phyloP scores from a whole-genome alignment of 2,113 vertebrate species.

The Microcebus jonahi region DNA sequence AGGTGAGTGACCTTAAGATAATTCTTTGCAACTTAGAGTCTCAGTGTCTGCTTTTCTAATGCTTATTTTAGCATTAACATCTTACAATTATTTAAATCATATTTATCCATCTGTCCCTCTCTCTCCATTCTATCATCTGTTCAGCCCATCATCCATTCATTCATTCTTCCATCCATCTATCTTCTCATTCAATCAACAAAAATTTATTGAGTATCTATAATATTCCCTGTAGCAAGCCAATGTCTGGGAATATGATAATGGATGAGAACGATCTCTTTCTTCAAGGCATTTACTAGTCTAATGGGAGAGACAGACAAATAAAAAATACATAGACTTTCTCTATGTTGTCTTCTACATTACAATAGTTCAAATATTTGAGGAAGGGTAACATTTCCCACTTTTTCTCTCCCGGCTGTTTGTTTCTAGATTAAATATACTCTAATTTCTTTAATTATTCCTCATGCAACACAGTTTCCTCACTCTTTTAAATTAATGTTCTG shows the following conservation, averaged over 20 bases:
- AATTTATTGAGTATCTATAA: slow-evolving; percentile 5
- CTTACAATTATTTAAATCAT: slow-evolving; percentile 6
- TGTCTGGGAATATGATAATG: slow-evolving; percentile 42
- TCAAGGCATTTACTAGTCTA: slow-evolving; percentile 22
- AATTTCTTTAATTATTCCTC: slow-evolving; percentile 20
- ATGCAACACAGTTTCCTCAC: background rate
- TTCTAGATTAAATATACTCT: slow-evolving; percentile 45
- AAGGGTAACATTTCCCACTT: slow-evolving; percentile 9
- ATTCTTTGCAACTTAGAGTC: background rate
- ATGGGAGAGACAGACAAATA: background rate
- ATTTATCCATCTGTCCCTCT: background rate
- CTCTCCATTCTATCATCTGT: background rate
- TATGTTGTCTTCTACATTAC: background rate
- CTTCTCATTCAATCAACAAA: slow-evolving; percentile 31
- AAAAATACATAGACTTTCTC: background rate
- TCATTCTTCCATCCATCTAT: background rate
- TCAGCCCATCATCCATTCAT: background rate
- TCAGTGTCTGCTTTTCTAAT: slow-evolving; percentile 1
- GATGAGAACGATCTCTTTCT: background rate
- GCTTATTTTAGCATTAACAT: background rate
- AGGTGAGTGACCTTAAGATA: background rate
- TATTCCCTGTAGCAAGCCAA: background rate
- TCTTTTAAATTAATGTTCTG: slow-evolving; percentile 33
- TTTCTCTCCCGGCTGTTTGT: slow-evolving; percentile 1
- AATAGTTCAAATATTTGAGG: slow-evolving; percentile 18